Base-by-base conservation (phyloP, 2,888 invertebrate species). In the Drosophila maculinotata region DNA sequence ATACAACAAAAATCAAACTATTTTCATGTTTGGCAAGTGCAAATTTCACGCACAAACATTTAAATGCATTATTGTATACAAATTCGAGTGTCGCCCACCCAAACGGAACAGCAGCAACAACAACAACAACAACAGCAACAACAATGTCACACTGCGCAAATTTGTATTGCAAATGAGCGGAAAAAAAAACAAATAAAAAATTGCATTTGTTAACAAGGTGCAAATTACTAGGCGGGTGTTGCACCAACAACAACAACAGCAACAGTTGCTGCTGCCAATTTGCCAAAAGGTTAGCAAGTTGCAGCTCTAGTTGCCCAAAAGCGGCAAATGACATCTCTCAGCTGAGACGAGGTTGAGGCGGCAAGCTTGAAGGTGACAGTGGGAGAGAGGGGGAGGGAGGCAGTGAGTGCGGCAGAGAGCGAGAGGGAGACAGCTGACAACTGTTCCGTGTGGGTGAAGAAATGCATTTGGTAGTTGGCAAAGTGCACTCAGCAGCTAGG, bases 211-310 rank as follows among this genome's bases (percentile, higher is more conserved):
- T 80, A 80, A 84, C 81, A 79, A 80, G 81, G 80, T 84, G 80
- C 60, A 84, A 80, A 81, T 81, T 79, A 57, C 58, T 58, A 62
- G 71, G 83, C 79, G 82, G 79, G 71, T 77, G 74, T 58, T 60
- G 41, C 54, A 54, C n/a, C 31, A 49, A 44, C 48, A 48, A 17
- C 51, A 4, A 15, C 20, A 20, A 20, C 20, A 20, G 20, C 20
- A 35, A 30, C 44, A 44, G 38, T 9, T 26, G 48, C 30, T 36
- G 58, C 35, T 48, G 58, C 62, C 52, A 64, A 65, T 52, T 58
- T 58, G 47, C 76, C 69, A 64, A 77, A 72, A 75, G 59, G 73
- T 73, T 36, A 72, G 45, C 68, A 26, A 72, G 47, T 68, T 63
- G 62, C 62, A 72, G 73, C 63, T 67, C 72, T 28, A 63, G 54